Evolutionary conservation across 2,888 invertebrate genomes (phyloP), one percentile per base, ranked within the genome.

Genomic region (Brachypalpus laphriformis): DNA sequence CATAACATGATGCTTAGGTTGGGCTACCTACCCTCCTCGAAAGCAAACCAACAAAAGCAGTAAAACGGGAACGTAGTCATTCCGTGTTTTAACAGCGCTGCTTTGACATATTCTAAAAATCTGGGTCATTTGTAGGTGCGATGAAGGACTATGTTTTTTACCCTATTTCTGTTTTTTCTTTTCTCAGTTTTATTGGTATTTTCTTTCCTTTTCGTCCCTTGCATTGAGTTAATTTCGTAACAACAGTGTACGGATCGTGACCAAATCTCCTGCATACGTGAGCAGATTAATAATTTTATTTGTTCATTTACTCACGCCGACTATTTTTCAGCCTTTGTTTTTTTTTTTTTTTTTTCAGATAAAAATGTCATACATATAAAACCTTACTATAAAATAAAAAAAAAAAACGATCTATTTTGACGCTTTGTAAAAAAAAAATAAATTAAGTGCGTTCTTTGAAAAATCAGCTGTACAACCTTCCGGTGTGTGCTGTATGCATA

Each of bases 171-270:
- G 34, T 16, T 54, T 54, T 28, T 42, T 1, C 1, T 22, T 57
- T 31, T 14, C n/a, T 11, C 25, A 8, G 3, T 28, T 11, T 28
- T 54, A 28, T 28, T 40, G 1, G 25, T 1, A 34, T 42, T 61
- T 22, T 40, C 11, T 31, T 49, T n/a, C 14, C n/a, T 18, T 63
- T 11, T 34, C 63, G 31, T 75, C 66, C 72, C 47, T 61, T 77
- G 75, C 81, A 85, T 87, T 86, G 77, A 80, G 76, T 82, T 87
- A 87, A 88, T 88, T 88, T 88, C 74, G 80, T 82, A 87, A 86
- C 87, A 87, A 88, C 86, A 68, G 80, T 63, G 81, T 68, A 51
- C 77, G 75, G 87, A 87, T 86, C 88, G 88, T 88, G 88, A 87
- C 85, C 87, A 87, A 87, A 88, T 87, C 70, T 85, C 59, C 65